Conservation (phyloP, 2,888 invertebrate species). For the Limnephilus auricula region DNA sequence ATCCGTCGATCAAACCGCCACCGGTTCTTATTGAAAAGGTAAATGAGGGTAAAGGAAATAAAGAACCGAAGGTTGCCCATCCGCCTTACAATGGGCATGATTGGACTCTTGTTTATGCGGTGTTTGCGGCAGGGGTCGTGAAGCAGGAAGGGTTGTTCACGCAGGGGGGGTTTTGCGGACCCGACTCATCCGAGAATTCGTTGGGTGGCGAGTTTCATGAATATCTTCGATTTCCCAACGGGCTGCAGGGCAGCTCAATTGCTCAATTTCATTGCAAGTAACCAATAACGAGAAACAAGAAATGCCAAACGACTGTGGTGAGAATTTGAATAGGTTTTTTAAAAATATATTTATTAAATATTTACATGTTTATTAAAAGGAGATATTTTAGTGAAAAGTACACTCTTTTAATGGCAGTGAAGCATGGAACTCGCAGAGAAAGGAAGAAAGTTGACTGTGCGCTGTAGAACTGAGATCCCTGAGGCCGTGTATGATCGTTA, state of each 20-base stretch:
- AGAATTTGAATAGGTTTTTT: too few relatives aligned
- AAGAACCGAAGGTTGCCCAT: conserved; percentile 18
- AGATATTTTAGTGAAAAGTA: too few relatives aligned
- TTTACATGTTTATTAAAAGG: too few relatives aligned
- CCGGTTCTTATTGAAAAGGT: neutral
- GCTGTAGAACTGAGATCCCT: too few relatives aligned
- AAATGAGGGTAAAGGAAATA: neutral
- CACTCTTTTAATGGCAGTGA: too few relatives aligned
- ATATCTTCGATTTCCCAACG: conserved; percentile 46
- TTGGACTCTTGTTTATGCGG: conserved; percentile 45
- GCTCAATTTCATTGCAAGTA: neutral
- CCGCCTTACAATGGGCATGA: conserved; percentile 20
- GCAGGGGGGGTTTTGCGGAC: conserved; percentile 11
- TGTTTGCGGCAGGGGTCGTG: conserved; percentile 49
- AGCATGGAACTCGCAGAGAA: too few relatives aligned
- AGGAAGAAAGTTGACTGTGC: too few relatives aligned
- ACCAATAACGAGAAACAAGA: neutral
- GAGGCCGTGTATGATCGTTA: too few relatives aligned
- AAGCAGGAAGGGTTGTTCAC: conserved; percentile 25
- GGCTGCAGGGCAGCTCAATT: neutral
- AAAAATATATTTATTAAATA: too few relatives aligned
- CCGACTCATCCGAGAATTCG: conserved; percentile 40
- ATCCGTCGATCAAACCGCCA: neutral
- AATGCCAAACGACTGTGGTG: neutral
- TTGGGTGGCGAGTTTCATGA: conserved; percentile 32